phyloP scores from a whole-genome alignment of 2,113 vertebrate species.

The Parotia lawesii region DNA sequence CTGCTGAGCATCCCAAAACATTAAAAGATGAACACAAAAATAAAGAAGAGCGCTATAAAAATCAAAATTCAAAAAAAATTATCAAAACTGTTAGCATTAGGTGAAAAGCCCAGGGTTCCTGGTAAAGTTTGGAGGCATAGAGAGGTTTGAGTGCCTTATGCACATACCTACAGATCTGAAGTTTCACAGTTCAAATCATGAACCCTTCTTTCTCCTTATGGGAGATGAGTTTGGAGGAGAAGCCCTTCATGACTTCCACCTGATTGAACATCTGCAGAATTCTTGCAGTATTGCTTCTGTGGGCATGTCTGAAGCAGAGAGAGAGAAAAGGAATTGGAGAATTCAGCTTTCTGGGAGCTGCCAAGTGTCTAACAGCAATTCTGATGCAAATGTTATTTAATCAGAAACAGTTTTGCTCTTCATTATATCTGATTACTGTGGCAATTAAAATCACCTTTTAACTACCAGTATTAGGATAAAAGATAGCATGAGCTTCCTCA shows the following conservation, averaged over 20 bases:
- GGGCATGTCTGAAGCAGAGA: not conserved
- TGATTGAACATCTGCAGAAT: not conserved
- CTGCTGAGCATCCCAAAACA: not conserved
- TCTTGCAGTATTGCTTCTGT: not conserved
- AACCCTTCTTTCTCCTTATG: not conserved
- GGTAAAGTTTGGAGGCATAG: not conserved
- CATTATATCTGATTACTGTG: slow-evolving; percentile 64
- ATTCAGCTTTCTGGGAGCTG: slow-evolving; percentile 25
- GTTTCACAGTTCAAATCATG: not conserved
- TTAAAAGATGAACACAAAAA: not conserved
- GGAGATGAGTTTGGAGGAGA: not conserved
- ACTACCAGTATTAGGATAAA: slow-evolving; percentile 36
- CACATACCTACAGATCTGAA: too few species aligned
- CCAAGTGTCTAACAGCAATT: slow-evolving; percentile 1
- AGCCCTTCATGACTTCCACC: not conserved
- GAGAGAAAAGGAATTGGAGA: not conserved
- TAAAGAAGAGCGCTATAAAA: not conserved
- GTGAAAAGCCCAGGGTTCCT: not conserved
- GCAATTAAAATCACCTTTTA: slow-evolving; percentile 72
- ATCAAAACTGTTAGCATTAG: not conserved
- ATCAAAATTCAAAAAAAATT: not conserved
- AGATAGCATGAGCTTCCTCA: slow-evolving; percentile 42
- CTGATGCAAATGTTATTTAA: slow-evolving; percentile 71
- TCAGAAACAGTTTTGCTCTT: slow-evolving; percentile 69
- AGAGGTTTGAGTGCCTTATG: not conserved